Base-by-base conservation (phyloP, 1,140 invertebrate species). In the Drosophila gunungcola region DNA sequence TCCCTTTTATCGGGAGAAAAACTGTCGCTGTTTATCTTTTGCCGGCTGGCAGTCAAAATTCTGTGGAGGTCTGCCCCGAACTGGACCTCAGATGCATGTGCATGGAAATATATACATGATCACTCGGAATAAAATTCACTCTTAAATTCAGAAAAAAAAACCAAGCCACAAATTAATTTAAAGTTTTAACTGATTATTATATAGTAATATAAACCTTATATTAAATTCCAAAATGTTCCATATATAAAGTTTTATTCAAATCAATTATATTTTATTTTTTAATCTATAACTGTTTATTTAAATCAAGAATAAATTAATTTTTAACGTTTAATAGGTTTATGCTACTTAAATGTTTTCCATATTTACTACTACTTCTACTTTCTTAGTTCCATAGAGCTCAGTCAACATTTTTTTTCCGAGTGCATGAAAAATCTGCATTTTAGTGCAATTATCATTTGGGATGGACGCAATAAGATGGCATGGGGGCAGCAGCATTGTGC, bases 21-120 rank as follows among this genome's bases (percentile, higher is more conserved):
- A 85, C 74, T 82, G 82, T 86, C 79, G 69, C 82, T 88, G 75
- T 86, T 88, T 88, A 86, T 86, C 83, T 80, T 68, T 76, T 58
- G 64, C 67, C 64, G 43, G 64, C 43, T 69, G 64, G 36, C 64
- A 57, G 67, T 70, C 63, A 65, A 70, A 48, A 39, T 68, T 63
- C 67, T 55, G 11, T 63, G 63, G 69, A 70, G 67, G 67, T 56
- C 67, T 70, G 64, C 4, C 36, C 51, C 43, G 21, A 70, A 70
- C 67, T 70, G 67, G 67, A 70, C 67, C 64, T 45, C 65, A 39
- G 46, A 43, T 65, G 61, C 64, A 68, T 61, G 34, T 34, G 63
- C 45, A 41, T 41, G 25, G 32, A 42, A 51, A 65, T 63, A 64
- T 13, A 25, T 36, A 49, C 25, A 13, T 27, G 12, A n/a, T 16